Conservation (phyloP, 35 echinoderm and acorn worm genomes). For the Lytechinus pictus region DNA sequence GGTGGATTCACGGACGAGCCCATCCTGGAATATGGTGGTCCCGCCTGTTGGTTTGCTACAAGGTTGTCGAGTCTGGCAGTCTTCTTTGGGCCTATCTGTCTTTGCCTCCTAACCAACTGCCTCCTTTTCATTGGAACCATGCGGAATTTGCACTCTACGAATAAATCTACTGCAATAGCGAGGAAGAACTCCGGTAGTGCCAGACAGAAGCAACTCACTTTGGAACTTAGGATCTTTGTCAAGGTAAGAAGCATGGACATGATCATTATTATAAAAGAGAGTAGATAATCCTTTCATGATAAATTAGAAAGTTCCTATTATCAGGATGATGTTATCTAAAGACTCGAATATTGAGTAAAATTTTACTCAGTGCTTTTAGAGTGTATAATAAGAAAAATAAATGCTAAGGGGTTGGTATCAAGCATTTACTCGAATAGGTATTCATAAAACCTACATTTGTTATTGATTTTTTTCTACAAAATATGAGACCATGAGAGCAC, state of each 20-base stretch:
- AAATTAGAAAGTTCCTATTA: too few relatives aligned
- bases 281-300: too few relatives aligned
- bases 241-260: neutral
- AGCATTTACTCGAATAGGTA: too few relatives aligned
- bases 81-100: constrained; percentile 16
- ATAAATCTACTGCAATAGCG: neutral
- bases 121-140: neutral
- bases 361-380: too few relatives aligned
- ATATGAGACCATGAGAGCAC: too few relatives aligned
- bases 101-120: neutral
- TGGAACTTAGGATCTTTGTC: neutral
- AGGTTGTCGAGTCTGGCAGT: neutral
- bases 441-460: too few relatives aligned
- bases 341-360: too few relatives aligned
- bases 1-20: neutral
- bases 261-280: too few relatives aligned
- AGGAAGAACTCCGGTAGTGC: neutral
- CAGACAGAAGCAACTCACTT: neutral
- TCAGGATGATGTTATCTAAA: too few relatives aligned
- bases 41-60: neutral
- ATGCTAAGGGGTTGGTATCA: too few relatives aligned
- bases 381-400: too few relatives aligned
- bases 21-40: neutral
- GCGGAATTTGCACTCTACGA: neutral
- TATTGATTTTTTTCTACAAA: too few relatives aligned